Base-by-base conservation (phyloP, 2,797 vertebrate genomes). In the Sebastes kiyomatsui region DNA sequence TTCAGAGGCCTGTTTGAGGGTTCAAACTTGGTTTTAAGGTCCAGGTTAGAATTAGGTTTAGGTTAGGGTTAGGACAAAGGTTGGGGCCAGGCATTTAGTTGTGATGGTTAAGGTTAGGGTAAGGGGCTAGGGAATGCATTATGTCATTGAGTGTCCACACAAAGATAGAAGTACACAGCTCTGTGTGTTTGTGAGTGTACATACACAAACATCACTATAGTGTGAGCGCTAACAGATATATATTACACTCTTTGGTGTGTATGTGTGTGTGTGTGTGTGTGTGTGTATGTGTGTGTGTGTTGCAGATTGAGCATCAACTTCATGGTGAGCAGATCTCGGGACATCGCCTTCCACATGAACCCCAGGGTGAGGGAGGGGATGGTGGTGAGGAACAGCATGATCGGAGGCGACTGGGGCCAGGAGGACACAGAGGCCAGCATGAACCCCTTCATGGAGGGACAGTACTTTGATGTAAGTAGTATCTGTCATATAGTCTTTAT, bases 391-490 rank as follows among this genome's bases (percentile, higher is more conserved):
- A 98, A 98, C 95, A 95, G 93, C 90, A 77, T 27, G 60, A 46
- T 96, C 1, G 94, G 90, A 0, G 95, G 95, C 0, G 33, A 8
- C 0, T 98, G 97, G 97, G 97, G 97, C 0, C 1, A 83, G 0
- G 97, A 97, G 88, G 97, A 97, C 30, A 79, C 67, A 13, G 93
- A 95, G n/a, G 0, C 95, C 3, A 0, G 73, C 54, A 10, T 82
- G 64, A 96, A 93, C 90, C 97, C 97, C 0, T 97, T 98, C 79
- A 38, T 62, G 23, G 94, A 93, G 27, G 97, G 97, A 33, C 95
- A 96, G 74, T 96, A 94, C 94, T 97, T 97, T 65, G 96, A 97
- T 4, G 97, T 97, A 74, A 96, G 96, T 28, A 4, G 0, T 2
- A 23, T 65, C 25, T 7, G 25, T n/a, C 7, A 2, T 2, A 8